Base-by-base conservation (phyloP, 2,797 vertebrate species). In the Semotilus atromaculatus region DNA sequence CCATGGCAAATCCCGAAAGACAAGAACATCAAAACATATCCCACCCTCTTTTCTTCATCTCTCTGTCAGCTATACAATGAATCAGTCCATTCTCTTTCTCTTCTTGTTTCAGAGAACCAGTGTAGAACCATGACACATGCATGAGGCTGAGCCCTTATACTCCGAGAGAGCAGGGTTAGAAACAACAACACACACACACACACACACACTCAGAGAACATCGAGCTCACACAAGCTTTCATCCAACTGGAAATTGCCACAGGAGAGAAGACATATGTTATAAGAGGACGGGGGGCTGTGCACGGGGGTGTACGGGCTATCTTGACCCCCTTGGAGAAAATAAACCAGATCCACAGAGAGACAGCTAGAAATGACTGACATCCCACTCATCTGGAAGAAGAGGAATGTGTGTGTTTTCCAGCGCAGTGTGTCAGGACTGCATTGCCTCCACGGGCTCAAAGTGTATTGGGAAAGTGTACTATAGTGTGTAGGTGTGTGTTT, bases 21-120 rank as follows among this genome's bases (percentile, higher is more conserved):
- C 78, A 80, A 64, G 51, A 53, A 62, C 34, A 76, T 81, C 83
- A 76, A 86, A 85, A 76, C 74, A 84, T 43, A 71, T 60, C 75
- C 73, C 66, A 78, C 31, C 67, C 43, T 58, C 48, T 62, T 84
- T 78, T 79, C 68, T 62, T 66, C 51, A 71, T 76, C 74, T 83
- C 51, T 38, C 74, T 82, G 74, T 64, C 66, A 71, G 53, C 55
- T 71, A 38, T 71, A 77, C 73, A 83, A 70, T 67, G 45, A 76
- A 45, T 78, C 75, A 48, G 75, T 84, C 53, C 40, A 11, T 79
- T 84, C 51, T 68, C 34, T 70, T 83, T 76, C 62, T 53, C 36
- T 83, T 68, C 34, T 55, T 38, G n/a, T 53, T 76, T 67, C 72
- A 29, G 23, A 75, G 23, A 34, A 77, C 18, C 48, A 67, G 45